These are phyloP conservation scores for Leucoraja erinaceus DNA, from an alignment of 2,113 vertebrate species.

Conservation along the genomic window DNA sequence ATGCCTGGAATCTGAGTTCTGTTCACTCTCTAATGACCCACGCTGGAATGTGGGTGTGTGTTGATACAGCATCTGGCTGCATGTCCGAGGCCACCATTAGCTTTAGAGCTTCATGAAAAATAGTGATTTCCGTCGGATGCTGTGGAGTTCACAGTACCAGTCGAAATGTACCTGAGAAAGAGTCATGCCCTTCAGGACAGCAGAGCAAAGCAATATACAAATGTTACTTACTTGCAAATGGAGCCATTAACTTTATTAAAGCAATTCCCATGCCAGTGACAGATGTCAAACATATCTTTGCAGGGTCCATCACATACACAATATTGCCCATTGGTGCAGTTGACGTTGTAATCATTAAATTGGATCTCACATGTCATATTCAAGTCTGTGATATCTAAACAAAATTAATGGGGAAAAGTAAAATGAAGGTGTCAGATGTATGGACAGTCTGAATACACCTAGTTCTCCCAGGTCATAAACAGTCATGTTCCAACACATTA, in stretches of 20 bases:
- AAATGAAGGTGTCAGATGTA: not conserved
- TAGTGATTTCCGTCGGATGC: too few species aligned
- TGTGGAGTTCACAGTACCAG: not conserved
- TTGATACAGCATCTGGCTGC: not conserved
- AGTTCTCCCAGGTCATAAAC: not conserved
- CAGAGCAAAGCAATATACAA: not conserved
- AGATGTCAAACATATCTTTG: not conserved
- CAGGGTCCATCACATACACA: constrained; percentile 6
- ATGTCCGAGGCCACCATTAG: not conserved
- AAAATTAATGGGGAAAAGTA: not conserved
- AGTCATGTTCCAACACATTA: not conserved
- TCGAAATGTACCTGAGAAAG: not conserved
- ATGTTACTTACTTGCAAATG: not conserved
- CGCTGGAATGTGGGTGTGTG: not conserved
- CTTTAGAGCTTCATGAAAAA: not conserved
- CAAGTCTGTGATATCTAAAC: constrained; percentile 9
- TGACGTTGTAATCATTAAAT: not conserved
- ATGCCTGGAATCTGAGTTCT: not conserved
- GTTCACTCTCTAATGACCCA: not conserved
- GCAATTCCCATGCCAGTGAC: not conserved
- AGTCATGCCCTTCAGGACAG: not conserved
- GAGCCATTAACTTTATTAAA: not conserved
- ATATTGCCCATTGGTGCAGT: not conserved
- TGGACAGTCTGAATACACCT: not conserved
- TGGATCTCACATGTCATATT: not conserved